A percentile compares a stretch with the other conserved stretches of the same genome.
Evolutionary conservation across 2,113 vertebrate genomes (phyloP).

Genomic region (pig (Sus scrofa)): T2T-Sscrofa CM000818.6:82337501-82338000

Average conservation of each 20-base stretch:
- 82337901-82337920: not conserved
- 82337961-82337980: conserved; percentile 22
- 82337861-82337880: not conserved
- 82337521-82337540: too few species aligned
- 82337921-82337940: conserved; percentile 31
- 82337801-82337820: not conserved
- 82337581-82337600: not conserved
- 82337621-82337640: not conserved
- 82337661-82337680: not conserved
- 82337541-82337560: too few species aligned
- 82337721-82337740: conserved; percentile 11
- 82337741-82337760: not conserved
- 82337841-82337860: not conserved
- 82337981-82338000: conserved; percentile 29
- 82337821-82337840: not conserved
- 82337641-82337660: not conserved
- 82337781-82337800: not conserved
- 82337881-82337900: conserved; percentile 39
- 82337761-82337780: not conserved
- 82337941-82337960: not conserved
- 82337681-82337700: not conserved
- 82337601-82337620: not conserved
- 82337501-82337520: too few species aligned
- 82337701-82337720: not conserved
- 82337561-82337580: not conserved